Conservation (phyloP, 2,888 invertebrate species). For the Thecophora atra region DNA sequence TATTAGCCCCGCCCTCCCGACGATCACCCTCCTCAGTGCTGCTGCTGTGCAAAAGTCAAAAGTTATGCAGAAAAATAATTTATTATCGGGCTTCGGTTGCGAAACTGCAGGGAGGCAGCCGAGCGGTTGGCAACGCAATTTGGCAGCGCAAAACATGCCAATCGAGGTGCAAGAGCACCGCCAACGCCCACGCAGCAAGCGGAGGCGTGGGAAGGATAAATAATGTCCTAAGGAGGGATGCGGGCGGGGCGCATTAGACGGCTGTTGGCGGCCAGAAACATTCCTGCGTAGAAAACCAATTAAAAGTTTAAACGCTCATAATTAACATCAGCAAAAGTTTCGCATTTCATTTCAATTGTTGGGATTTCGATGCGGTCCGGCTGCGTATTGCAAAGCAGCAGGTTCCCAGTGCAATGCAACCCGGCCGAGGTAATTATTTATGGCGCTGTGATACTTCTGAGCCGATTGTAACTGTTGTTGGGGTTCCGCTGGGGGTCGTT, state of each 20-base stretch:
- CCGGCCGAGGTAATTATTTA: not conserved
- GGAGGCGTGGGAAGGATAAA: too few species aligned
- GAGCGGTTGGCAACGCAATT: not conserved
- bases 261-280: not conserved
- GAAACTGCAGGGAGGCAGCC: conserved; percentile 10
- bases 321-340: conserved; percentile 30
- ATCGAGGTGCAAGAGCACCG: not conserved
- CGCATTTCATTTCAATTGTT: conserved; percentile 22
- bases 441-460: not conserved
- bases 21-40: not conserved
- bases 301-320: conserved; percentile 30
- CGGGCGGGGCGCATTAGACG: not conserved
- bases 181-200: too few species aligned
- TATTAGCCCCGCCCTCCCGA: too few species aligned
- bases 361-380: conserved; percentile 12
- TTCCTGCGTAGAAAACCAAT: conserved; percentile 22
- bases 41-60: conserved; percentile 11
- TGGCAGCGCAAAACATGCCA: conserved; percentile 9
- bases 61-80: conserved; percentile 28
- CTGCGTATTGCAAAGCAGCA: not conserved
- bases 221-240: conserved; percentile 2
- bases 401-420: conserved; percentile 7
- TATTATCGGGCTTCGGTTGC: conserved; percentile 19
- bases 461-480: not conserved
- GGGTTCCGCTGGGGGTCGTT: not conserved